Percentiles rank a stretch among this genome's conserved stretches.
These are phyloP conservation scores for Bombus sibiricus DNA, from an alignment of 1,140 invertebrate genomes.

Conservation along the genomic window DNA sequence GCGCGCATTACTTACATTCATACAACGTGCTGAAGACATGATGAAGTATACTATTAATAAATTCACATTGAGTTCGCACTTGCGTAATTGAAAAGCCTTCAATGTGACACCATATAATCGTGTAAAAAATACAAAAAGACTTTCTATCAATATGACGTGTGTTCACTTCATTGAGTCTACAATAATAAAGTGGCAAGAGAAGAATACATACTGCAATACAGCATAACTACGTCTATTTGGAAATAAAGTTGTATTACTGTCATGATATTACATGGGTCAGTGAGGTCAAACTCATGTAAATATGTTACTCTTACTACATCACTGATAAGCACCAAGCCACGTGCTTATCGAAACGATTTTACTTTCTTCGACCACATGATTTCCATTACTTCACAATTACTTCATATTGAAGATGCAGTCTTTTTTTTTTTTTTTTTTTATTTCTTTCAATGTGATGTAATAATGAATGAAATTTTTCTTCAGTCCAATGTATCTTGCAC, in stretches of 20 bases:
- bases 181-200: not conserved
- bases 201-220: not conserved
- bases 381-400: not conserved
- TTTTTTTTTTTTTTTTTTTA: no score
- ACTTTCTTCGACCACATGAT: conserved; percentile 22
- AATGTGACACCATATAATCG: conserved; percentile 43
- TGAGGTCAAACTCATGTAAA: conserved; percentile 54
- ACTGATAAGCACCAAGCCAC: conserved; percentile 63
- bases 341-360: conserved; percentile 40
- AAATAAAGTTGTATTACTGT: conserved; percentile 9
- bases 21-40: conserved; percentile 30
- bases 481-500: not conserved
- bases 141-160: no score
- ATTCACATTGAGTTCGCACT: conserved; percentile 38
- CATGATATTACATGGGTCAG: conserved; percentile 25
- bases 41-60: not conserved
- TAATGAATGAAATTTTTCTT: not conserved
- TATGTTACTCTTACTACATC: conserved; percentile 69
- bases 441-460: not conserved
- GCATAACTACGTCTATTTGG: not conserved
- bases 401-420: not conserved
- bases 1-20: conserved; percentile 58
- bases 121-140: not conserved
- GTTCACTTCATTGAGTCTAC: not conserved
- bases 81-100: conserved; percentile 51